Base-by-base conservation (phyloP, 2,113 vertebrate species). In the Salvelinus sp. region DNA sequence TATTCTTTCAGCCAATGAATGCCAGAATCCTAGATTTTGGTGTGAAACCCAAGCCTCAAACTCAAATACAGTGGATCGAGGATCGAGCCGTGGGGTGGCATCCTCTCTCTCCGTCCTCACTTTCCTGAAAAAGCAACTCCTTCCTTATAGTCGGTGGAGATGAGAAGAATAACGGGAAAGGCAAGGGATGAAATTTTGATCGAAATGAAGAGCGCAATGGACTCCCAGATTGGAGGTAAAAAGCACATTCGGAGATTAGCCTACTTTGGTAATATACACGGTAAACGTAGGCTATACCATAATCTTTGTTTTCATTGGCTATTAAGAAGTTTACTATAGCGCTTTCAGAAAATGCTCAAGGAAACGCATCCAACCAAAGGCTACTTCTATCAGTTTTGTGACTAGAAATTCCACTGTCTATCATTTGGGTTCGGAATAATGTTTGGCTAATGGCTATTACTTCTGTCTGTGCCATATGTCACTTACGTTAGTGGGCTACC, bases 81-180 rank as follows among this genome's bases (percentile, higher is more conserved):
- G 9, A 12, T 44, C 9, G 38, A 44, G 38, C 12, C 2, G 38
- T 23, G 76, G 50, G 57, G 75, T 69, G 25, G 58, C 5, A 27
- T 23, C 25, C 22, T 38, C 30, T 38, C 7, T 6, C 66, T 20
- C 13, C 18, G 18, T 79, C 84, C 68, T 65, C 79, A 2, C 69
- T 27, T 22, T 18, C 48, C 64, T 16, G 22, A 68, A 74, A 23
- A 78, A 85, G 75, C 75, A 76, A 63, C 75, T 5, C 63, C 10
- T 27, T 14, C 2, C 38, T 44, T 14, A 13, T 65, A 72, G 44
- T 14, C 62, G 13, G 73, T 76, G 82, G 86, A 78, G 20, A 94
- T 94, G 93, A 92, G 86, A 38, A 82, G 91, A 83, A 89, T 94
- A 89, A 91, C 91, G 73, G 92, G 89, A 20, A 93, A 89, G 69